Base-by-base conservation (phyloP, 2,888 invertebrate genomes). In the Leptinotarsa juncta region DNA sequence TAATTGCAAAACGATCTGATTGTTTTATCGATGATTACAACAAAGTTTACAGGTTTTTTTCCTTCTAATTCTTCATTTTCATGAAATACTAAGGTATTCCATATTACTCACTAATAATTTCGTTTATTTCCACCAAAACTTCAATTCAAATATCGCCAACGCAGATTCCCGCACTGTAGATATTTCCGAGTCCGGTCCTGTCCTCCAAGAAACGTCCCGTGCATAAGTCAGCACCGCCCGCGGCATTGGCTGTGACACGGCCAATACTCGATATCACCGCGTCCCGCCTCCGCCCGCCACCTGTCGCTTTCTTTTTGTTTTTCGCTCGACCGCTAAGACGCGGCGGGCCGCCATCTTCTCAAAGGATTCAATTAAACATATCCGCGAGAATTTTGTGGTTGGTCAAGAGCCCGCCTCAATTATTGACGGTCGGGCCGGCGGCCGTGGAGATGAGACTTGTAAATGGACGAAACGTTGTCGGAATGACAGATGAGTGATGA, bases 201-300 rank as follows among this genome's bases (percentile, higher is more conserved):
- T 53, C 48, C 42, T 57, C 50, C n/a, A 55, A 49, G 50, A 71
- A 23, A 65, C 49, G 60, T 23, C 74, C 71, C 67, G 74, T 74
- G 71, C 68, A 50, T 62, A 71, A 70, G 57, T 74, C 65, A 67
- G 71, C 71, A 49, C 65, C 67, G 67, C 71, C 50, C 32, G 65
- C 68, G 82, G 85, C 84, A 85, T 85, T 84, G 85, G 85, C 83
- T 82, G 82, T 82, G 83, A 82, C 81, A 84, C 83, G 83, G 82
- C 85, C 85, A 84, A 85, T 84, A 83, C 84, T 81, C 77, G 81
- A 79, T 77, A 77, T 80, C 80, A 72, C 79, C 71, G 74, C 79
- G 73, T 73, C 76, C 77, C 75, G 78, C 79, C 77, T 81, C 42
- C 42, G 4, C 82, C 78, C 79, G 78, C 78, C 81, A 84, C 85